Percentiles rank a stretch among this genome's conserved stretches.
Conservation (phyloP, 2,888 invertebrate species). For the Parthenolecanium corni region DNA sequence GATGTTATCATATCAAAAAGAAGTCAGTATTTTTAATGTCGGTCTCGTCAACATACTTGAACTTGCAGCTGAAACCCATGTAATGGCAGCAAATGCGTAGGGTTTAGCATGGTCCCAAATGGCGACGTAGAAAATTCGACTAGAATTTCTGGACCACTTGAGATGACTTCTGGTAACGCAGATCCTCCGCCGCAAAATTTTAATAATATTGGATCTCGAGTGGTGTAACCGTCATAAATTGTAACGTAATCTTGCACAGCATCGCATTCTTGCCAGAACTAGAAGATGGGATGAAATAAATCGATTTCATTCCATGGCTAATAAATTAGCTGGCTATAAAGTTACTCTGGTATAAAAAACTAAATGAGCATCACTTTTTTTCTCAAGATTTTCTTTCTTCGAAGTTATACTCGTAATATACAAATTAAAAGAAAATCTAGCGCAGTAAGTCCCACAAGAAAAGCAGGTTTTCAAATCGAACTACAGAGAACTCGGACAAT, state of each 20-base stretch:
- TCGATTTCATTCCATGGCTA: no score
- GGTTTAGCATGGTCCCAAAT: constrained; percentile 76
- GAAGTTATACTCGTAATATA: no score
- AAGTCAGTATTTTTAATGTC: no score
- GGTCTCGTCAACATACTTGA: constrained; percentile 42
- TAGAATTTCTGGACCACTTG: constrained; percentile 75
- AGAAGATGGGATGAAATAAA: background rate
- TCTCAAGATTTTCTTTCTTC: no score
- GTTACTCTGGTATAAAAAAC: no score
- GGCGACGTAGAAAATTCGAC: constrained; percentile 84
- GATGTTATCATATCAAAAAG: no score
- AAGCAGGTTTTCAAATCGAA: no score
- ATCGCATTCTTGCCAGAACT: constrained; percentile 76
- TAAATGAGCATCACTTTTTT: no score
- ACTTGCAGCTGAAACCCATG: constrained; percentile 85
- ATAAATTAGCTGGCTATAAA: no score
- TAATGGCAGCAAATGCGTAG: constrained; percentile 60
- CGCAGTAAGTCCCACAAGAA: no score
- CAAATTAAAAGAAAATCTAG: no score
- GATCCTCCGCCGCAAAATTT: constrained; percentile 78
- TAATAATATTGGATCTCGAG: constrained; percentile 71
- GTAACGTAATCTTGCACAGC: constrained; percentile 78
- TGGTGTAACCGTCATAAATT: constrained; percentile 78
- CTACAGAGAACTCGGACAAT: no score
- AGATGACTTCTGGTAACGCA: constrained; percentile 70